Conservation (phyloP, 1,140 invertebrate genomes). For the Vollenhovia emeryi region DNA sequence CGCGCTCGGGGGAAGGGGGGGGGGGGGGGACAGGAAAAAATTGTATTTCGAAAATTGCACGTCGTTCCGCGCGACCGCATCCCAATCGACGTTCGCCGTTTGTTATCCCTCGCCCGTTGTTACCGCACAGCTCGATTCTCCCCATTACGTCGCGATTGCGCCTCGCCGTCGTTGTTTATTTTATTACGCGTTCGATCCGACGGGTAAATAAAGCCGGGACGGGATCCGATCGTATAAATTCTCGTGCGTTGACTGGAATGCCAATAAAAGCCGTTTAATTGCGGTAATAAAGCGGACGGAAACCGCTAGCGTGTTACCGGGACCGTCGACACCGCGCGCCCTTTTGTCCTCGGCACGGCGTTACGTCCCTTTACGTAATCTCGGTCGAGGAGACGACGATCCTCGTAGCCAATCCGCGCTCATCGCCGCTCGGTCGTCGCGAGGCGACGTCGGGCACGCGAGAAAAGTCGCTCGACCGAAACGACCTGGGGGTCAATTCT, state of each 20-base stretch:
- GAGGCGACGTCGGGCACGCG: not conserved
- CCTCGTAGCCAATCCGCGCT: no score
- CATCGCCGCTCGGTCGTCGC: not conserved
- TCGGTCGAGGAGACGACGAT: not conserved
- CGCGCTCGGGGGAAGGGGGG: no score
- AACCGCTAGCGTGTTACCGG: not conserved
- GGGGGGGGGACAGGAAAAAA: not conserved
- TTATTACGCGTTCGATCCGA: not conserved
- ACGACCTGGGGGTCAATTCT: no score
- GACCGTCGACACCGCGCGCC: not conserved
- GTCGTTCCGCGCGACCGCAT: not conserved
- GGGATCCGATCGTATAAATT: not conserved
- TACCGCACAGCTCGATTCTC: not conserved
- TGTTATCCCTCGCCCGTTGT: not conserved
- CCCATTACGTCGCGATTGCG: not conserved
- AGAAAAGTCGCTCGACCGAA: no score
- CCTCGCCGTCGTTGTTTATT: not conserved
- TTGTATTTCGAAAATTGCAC: not conserved
- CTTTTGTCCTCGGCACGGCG: not conserved
- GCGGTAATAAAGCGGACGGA: not conserved
- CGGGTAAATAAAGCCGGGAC: not conserved
- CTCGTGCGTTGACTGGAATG: not conserved
- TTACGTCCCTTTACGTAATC: conserved; percentile 1
- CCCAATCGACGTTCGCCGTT: not conserved
- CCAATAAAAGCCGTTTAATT: conserved; percentile 5